These are phyloP conservation scores for Oreochromis spilurus DNA, from an alignment of 2,113 vertebrate species.

Conservation along the genomic window DNA sequence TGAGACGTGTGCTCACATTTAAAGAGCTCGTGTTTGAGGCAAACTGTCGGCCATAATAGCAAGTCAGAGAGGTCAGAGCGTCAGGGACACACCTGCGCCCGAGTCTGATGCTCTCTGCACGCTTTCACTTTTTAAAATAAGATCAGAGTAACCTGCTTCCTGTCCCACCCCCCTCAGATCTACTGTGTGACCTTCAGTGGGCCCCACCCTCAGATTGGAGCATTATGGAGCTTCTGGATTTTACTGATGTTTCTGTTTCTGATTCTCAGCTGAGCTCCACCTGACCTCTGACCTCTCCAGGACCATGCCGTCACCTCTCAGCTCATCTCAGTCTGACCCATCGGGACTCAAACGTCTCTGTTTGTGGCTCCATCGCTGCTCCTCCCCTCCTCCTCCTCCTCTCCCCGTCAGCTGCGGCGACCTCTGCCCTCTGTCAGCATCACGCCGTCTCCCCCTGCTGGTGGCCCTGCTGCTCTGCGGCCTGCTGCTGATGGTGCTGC, in stretches of 20 bases:
- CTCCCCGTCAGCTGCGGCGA: neutral
- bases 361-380: neutral
- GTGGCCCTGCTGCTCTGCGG: constrained; percentile 23
- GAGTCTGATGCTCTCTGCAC: neutral
- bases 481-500: constrained; percentile 47
- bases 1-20: neutral
- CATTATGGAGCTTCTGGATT: neutral
- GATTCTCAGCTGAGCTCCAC: neutral
- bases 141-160: neutral
- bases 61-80: neutral
- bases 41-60: neutral
- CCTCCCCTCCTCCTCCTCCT: neutral
- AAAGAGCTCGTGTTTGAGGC: neutral
- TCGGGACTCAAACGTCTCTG: constrained; percentile 23
- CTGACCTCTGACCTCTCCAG: neutral
- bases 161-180: neutral
- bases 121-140: neutral
- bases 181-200: neutral
- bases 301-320: neutral
- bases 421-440: neutral
- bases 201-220: neutral
- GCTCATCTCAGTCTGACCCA: neutral
- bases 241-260: neutral
- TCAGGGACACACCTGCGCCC: neutral
- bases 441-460: constrained; percentile 37